Evolutionary conservation across 1,140 invertebrate genomes (phyloP), one percentile per base, ranked within the genome.

Genomic region (Rhizoglyphus robini): DNA sequence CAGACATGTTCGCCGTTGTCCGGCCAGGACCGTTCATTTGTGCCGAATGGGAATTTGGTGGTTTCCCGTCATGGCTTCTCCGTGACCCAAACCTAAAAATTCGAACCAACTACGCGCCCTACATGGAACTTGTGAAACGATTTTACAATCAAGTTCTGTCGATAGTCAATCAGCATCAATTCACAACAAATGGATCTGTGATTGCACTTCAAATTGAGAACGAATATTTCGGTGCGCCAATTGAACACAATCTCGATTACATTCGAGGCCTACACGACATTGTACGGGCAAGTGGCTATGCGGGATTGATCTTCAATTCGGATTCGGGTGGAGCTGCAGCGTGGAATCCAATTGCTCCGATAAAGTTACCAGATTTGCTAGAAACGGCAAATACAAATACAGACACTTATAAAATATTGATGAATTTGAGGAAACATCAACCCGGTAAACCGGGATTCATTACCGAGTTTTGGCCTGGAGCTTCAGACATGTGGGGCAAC

Each of bases 41-140:
- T 74, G 78, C 74, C 38, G 79, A 81, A 69, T 75, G 77, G 74
- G 79, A 81, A 60, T 78, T 76, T 73, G 76, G 77, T 46, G 77
- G 77, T 8, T 70, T 78, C 49, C 77, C 77, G 30, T 70, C 69
- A 3, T 78, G 76, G 75, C 66, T 78, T 5, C 25, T 66, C 15
- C 41, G 61, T 46, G 65, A 66, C 30, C 57, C 67, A 18, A 30
- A 41, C 23, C 70, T 70, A 59, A 54, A 63, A 31, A 18, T 70
- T 23, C 68, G 69, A 41, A 49, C 67, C 15, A 67, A 66, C 48
- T 48, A 71, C 57, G 4, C 25, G 23, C n/a, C 51, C 11, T 78
- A 76, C 65, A 69, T 77, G 4, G 66, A 68, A 23, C 67, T 69
- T 41, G 76, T 79, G 2, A 71, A 73, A 48, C 68, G 63, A 60